A percentile compares a stretch with the other conserved stretches of the same genome.
phyloP scores from a whole-genome alignment of 2,113 vertebrate genomes.

The Scortum barcoo region DNA sequence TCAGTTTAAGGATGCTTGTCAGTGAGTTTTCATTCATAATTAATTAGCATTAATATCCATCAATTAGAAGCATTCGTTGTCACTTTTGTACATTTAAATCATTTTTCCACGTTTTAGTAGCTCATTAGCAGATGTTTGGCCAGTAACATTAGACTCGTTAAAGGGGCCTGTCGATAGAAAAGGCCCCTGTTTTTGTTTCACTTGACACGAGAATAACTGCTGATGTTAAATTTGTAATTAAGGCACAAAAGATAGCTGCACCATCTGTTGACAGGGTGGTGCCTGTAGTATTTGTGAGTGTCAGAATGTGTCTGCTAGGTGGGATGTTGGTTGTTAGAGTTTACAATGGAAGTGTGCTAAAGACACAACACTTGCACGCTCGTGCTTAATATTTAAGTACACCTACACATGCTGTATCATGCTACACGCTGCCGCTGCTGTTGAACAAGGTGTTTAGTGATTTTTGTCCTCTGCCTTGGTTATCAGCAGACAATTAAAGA shows the following conservation, averaged over 20 bases:
- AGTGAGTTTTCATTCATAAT: neutral
- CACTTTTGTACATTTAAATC: slow-evolving; percentile 40
- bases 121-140: slow-evolving; percentile 61
- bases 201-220: slow-evolving; percentile 65
- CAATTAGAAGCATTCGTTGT: neutral
- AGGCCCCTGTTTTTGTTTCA: slow-evolving; percentile 68
- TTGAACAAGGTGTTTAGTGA: slow-evolving; percentile 45
- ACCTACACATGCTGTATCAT: slow-evolving; percentile 35
- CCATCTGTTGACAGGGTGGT: slow-evolving; percentile 66
- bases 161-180: slow-evolving; percentile 56
- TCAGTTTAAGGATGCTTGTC: slow-evolving; percentile 10
- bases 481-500: slow-evolving; percentile 72
- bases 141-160: slow-evolving; percentile 41
- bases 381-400: slow-evolving; percentile 5
- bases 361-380: slow-evolving; percentile 18
- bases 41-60: neutral
- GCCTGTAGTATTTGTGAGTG: slow-evolving; percentile 45
- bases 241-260: slow-evolving; percentile 58
- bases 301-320: slow-evolving; percentile 32
- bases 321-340: slow-evolving; percentile 14
- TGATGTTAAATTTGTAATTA: slow-evolving; percentile 77
- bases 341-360: slow-evolving; percentile 15
- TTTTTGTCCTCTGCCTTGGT: slow-evolving; percentile 37
- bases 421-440: slow-evolving; percentile 9
- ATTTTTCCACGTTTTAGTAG: slow-evolving; percentile 32